Conservation (phyloP, 2,888 invertebrate species). For the Tineola bisselliella region DNA sequence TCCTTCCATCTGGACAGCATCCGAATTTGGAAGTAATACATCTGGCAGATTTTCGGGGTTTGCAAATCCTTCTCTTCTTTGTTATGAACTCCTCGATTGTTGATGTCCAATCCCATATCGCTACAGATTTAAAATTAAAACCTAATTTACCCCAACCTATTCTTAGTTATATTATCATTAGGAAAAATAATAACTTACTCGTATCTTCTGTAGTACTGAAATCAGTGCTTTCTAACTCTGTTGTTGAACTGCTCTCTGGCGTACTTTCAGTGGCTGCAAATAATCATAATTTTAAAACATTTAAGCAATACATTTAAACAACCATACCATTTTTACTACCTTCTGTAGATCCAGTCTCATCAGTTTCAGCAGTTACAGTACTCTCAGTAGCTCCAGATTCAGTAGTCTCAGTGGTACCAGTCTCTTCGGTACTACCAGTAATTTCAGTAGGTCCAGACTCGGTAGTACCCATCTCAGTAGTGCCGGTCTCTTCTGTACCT, state of each 20-base stretch:
- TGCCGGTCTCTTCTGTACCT: background rate
- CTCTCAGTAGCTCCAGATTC: conserved; percentile 16
- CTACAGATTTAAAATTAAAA: conserved; percentile 22
- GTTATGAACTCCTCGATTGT: conserved; percentile 61
- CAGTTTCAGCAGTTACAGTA: conserved; percentile 17
- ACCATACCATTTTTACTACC: conserved; percentile 11
- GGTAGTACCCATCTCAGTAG: conserved; percentile 18
- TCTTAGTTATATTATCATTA: too few relatives aligned
- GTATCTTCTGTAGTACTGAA: background rate
- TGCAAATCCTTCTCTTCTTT: conserved; percentile 64
- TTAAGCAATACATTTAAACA: background rate
- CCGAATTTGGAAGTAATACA: conserved; percentile 77
- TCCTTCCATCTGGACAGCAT: conserved; percentile 85
- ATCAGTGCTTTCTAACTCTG: conserved; percentile 10
- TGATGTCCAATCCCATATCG: conserved; percentile 63
- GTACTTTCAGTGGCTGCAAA: conserved; percentile 18
- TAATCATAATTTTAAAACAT: background rate
- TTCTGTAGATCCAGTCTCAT: conserved; percentile 22
- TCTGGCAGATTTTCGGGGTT: conserved; percentile 54
- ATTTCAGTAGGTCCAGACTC: conserved; percentile 17
- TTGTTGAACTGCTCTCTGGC: conserved; percentile 19
- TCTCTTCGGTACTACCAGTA: conserved; percentile 3
- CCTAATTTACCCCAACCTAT: too few relatives aligned
- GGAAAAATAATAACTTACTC: background rate
- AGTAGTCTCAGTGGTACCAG: conserved; percentile 20